Percentiles rank a stretch among this genome's conserved stretches.
phyloP scores from a whole-genome alignment of 2,113 vertebrate genomes.

The Raja brachyura region DNA sequence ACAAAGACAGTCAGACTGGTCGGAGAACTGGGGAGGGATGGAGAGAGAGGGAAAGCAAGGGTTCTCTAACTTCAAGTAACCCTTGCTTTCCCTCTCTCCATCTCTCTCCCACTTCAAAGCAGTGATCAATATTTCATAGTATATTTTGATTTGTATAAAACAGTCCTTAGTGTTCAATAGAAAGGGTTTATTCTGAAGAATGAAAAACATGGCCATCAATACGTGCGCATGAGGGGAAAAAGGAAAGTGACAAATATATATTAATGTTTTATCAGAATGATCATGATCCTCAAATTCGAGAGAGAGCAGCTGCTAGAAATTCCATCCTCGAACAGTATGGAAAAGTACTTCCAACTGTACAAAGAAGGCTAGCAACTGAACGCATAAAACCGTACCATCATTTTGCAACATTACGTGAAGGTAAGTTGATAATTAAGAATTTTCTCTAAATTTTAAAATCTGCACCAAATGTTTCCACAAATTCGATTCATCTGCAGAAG shows the following conservation, averaged over 20 bases:
- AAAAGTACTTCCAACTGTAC: slow-evolving; percentile 80
- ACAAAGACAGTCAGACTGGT: too few species aligned
- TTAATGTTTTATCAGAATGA: slow-evolving; percentile 62
- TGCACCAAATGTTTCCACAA: neutral
- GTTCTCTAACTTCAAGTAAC: too few species aligned
- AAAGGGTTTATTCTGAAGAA: neutral
- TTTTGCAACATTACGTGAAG: slow-evolving; percentile 65
- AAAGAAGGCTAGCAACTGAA: slow-evolving; percentile 78
- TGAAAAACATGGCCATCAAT: neutral
- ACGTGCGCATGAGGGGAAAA: neutral
- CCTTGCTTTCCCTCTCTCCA: too few species aligned
- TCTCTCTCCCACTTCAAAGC: too few species aligned
- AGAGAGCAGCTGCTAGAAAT: slow-evolving; percentile 75
- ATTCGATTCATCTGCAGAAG: neutral
- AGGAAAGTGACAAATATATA: neutral
- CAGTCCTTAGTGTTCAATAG: neutral
- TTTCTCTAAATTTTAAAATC: neutral
- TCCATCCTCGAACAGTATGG: slow-evolving; percentile 77
- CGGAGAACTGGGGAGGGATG: too few species aligned
- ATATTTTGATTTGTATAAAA: neutral
- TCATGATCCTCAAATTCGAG: slow-evolving; percentile 71
- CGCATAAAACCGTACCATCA: slow-evolving; percentile 75
- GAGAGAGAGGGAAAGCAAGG: too few species aligned
- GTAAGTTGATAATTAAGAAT: slow-evolving; percentile 49
- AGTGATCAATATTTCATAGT: neutral